A percentile compares a stretch with the other conserved stretches of the same genome.
Conservation (phyloP, 2,113 vertebrate genomes). For the Procapra przewalskii region DNA sequence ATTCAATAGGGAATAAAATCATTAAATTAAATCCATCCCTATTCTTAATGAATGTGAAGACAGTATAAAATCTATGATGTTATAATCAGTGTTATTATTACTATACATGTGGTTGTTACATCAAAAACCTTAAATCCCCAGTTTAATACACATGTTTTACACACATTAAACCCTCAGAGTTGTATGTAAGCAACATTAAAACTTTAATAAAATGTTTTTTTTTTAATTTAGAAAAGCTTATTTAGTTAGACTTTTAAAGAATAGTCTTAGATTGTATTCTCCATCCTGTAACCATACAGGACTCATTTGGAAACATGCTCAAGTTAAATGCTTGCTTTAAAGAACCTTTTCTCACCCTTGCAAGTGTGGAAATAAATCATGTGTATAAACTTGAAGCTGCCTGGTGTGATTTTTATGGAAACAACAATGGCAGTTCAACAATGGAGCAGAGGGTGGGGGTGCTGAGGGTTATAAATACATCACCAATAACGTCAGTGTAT, state of each 20-base stretch:
- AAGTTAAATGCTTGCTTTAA: constrained; percentile 31
- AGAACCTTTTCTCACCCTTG: constrained; percentile 60
- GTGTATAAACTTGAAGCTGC: constrained; percentile 73
- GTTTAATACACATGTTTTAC: background rate
- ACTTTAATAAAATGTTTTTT: background rate
- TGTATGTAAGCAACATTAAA: background rate
- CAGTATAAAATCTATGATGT: background rate
- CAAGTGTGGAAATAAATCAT: constrained; percentile 72
- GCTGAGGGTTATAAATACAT: constrained; percentile 81
- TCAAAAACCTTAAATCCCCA: background rate
- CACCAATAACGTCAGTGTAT: constrained; percentile 80
- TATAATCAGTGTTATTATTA: background rate
- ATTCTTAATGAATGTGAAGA: background rate
- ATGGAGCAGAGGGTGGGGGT: constrained; percentile 75
- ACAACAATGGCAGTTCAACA: constrained; percentile 77
- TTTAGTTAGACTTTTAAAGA: background rate
- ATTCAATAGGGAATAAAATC: background rate
- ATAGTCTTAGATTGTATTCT: background rate
- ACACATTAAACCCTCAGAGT: background rate
- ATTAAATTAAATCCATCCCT: background rate
- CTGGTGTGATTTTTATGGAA: constrained; percentile 75
- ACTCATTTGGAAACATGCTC: background rate
- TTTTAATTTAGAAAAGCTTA: background rate
- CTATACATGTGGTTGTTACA: background rate
- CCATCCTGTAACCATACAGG: background rate